phyloP scores from a whole-genome alignment of 1,140 invertebrate species.

The Drosophila tristis region DNA sequence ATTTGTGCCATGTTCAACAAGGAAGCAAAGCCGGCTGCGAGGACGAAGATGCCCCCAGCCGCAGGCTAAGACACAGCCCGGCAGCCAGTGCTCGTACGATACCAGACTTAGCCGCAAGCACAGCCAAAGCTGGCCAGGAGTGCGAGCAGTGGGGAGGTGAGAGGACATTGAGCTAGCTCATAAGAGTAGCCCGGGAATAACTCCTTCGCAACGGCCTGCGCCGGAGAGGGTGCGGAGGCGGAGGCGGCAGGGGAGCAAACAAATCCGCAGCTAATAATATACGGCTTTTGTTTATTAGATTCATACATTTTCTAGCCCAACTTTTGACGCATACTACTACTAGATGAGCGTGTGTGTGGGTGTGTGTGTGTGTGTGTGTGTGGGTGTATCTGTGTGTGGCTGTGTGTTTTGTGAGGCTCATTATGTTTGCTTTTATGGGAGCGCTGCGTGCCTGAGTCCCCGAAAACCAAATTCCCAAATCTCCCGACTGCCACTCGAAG shows the following conservation, averaged over 20 bases:
- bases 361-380: conserved; percentile 25
- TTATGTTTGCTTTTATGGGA: conserved; percentile 72
- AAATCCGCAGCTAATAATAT: conserved; percentile 81
- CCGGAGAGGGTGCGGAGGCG: conserved; percentile 1
- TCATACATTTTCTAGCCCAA: conserved; percentile 74
- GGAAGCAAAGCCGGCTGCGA: conserved; percentile 15
- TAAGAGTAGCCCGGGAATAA: conserved; percentile 47
- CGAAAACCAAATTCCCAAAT: conserved; percentile 29
- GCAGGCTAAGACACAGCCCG: conserved; percentile 2
- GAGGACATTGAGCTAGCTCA: conserved; percentile 22
- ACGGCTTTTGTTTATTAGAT: conserved; percentile 82
- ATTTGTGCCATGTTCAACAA: conserved; percentile 75
- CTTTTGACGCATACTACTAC: conserved; percentile 42
- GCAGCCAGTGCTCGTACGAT: conserved; percentile 4
- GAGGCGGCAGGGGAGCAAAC: conserved; percentile 17
- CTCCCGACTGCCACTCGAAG: conserved; percentile 47
- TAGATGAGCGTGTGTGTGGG: not conserved
- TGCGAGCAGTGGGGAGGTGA: not conserved
- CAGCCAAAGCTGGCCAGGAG: conserved; percentile 7
- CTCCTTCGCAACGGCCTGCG: conserved; percentile 49
- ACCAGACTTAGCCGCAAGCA: conserved; percentile 28
- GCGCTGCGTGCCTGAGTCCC: conserved; percentile 50
- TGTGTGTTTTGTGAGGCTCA: conserved; percentile 50
- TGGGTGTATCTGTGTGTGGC: conserved; percentile 11
- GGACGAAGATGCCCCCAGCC: not conserved